Conservation (phyloP, 1,140 invertebrate genomes). For the Euglossa dilemma region DNA sequence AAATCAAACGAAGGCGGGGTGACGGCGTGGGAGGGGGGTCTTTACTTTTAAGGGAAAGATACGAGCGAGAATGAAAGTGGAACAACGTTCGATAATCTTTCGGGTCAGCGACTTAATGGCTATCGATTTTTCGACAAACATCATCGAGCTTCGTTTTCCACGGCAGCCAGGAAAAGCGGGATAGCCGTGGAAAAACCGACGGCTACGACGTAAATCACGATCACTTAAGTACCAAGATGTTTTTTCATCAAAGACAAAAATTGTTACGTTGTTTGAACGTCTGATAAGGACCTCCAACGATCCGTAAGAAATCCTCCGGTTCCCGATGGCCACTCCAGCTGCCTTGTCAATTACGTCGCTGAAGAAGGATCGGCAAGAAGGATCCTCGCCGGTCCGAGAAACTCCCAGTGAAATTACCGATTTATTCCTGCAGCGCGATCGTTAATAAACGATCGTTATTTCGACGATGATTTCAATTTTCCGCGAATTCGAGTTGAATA, state of each 20-base stretch:
- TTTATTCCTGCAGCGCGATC: neutral
- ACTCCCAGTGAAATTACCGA: neutral
- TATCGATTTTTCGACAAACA: slow-evolving; percentile 29
- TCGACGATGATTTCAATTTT: too few relatives aligned
- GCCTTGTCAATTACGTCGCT: neutral
- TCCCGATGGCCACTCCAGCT: neutral
- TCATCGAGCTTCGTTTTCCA: slow-evolving; percentile 25
- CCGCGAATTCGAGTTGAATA: neutral
- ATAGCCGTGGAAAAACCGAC: neutral
- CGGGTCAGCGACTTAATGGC: slow-evolving; percentile 38
- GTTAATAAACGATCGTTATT: neutral
- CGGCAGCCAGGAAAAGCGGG: neutral
- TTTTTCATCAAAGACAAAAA: neutral
- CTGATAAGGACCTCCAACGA: neutral
- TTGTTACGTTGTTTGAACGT: neutral
- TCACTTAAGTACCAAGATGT: neutral
- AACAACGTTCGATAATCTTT: slow-evolving; percentile 27
- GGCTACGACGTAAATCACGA: neutral
- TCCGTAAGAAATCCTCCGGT: neutral
- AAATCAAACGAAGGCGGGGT: slow-evolving; percentile 26
- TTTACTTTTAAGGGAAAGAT: neutral
- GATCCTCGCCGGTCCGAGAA: too few relatives aligned
- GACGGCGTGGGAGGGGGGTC: neutral
- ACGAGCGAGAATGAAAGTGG: slow-evolving; percentile 29
- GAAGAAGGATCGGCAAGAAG: neutral